These are phyloP conservation scores for Pandion haliaetus DNA, from an alignment of 2,113 vertebrate species.

Conservation along the genomic window DNA sequence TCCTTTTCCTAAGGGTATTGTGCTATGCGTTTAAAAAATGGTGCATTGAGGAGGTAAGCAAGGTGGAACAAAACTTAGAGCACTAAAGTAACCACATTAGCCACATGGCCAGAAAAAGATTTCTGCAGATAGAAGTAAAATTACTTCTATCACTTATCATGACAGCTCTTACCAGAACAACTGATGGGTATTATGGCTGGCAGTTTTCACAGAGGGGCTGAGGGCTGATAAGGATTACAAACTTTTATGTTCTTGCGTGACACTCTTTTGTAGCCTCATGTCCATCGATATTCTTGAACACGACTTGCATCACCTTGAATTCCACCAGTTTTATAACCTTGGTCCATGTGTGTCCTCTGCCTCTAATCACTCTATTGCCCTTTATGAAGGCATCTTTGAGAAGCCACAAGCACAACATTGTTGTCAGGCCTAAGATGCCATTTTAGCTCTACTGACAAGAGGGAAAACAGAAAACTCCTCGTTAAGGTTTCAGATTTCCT, in stretches of 20 bases:
- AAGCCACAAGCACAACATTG: neutral
- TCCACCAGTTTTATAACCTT: neutral
- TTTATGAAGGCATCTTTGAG: neutral
- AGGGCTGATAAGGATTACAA: neutral
- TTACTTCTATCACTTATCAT: neutral
- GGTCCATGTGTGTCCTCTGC: neutral
- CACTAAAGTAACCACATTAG: neutral
- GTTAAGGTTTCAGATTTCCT: neutral
- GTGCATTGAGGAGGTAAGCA: neutral
- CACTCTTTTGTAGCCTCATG: neutral
- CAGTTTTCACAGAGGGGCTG: neutral
- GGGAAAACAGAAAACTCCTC: neutral
- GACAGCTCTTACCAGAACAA: neutral
- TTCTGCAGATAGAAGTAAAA: neutral
- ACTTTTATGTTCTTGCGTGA: neutral
- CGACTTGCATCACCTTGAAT: neutral
- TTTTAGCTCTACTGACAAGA: neutral
- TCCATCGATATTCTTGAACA: neutral
- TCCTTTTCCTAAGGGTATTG: neutral
- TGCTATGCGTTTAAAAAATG: neutral
- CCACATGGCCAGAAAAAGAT: neutral
- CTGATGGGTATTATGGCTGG: neutral
- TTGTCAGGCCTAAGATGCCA: neutral
- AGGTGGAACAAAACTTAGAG: neutral
- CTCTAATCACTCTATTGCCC: neutral